phyloP scores from a whole-genome alignment of 2,888 invertebrate genomes.

The Nebria salina region DNA sequence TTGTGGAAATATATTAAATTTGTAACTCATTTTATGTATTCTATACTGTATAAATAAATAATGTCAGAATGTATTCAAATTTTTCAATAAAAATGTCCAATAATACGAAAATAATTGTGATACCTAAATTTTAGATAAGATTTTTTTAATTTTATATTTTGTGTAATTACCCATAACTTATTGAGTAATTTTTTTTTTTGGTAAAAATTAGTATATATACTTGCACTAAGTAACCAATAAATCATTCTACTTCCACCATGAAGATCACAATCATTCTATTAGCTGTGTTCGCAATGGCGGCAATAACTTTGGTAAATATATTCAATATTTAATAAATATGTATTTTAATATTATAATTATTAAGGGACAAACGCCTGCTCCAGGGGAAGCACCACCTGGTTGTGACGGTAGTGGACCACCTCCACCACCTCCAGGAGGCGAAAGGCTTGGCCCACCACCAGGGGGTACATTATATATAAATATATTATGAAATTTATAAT shows the following conservation, averaged over 20 bases:
- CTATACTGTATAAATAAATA: slow-evolving; percentile 22
- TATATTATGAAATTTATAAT: not conserved
- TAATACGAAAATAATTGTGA: not conserved
- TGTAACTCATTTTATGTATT: not conserved
- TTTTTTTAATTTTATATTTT: not conserved
- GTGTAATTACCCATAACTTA: not conserved
- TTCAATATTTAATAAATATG: not conserved
- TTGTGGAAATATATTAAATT: slow-evolving; percentile 27
- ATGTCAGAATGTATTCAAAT: slow-evolving; percentile 27
- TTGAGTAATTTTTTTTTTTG: too few relatives aligned
- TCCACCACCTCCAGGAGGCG: not conserved
- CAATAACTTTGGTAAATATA: slow-evolving; percentile 11
- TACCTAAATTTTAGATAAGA: not conserved
- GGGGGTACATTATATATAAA: not conserved
- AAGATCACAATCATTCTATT: slow-evolving; percentile 1
- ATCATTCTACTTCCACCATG: slow-evolving; percentile 15
- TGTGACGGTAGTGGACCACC: not conserved
- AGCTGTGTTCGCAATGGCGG: not conserved
- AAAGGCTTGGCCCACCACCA: not conserved
- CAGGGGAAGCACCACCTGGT: too few relatives aligned
- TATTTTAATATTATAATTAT: not conserved
- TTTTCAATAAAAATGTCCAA: slow-evolving; percentile 16
- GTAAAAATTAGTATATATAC: not conserved
- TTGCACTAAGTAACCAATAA: not conserved
- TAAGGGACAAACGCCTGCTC: not conserved